Conservation (phyloP, 2,113 vertebrate genomes). For the Coryphaenoides rupestris region DNA sequence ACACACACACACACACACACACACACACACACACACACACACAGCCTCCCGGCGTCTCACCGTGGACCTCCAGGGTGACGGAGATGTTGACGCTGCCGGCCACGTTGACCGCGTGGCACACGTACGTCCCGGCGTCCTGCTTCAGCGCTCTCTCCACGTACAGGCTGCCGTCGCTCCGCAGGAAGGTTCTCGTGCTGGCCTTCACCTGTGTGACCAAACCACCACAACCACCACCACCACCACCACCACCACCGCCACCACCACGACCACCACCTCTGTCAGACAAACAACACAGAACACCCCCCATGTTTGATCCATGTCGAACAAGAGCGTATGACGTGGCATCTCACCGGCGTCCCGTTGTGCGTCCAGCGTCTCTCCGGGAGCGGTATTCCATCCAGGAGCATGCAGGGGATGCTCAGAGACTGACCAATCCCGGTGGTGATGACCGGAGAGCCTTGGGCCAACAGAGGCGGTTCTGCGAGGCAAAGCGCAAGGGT, state of each 20-base stretch:
- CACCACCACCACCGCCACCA: too few species aligned
- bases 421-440: slow-evolving; percentile 74
- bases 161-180: slow-evolving; percentile 82
- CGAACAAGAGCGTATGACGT: background rate
- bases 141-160: slow-evolving; percentile 63
- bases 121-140: slow-evolving; percentile 78
- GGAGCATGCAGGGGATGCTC: slow-evolving; percentile 80
- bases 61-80: slow-evolving; percentile 72
- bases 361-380: slow-evolving; percentile 82
- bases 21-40: too few species aligned
- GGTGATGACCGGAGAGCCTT: slow-evolving; percentile 63
- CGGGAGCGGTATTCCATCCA: slow-evolving; percentile 81
- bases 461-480: slow-evolving; percentile 81
- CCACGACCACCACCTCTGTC: background rate
- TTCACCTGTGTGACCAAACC: slow-evolving; percentile 68
- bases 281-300: background rate
- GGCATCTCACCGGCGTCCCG: slow-evolving; percentile 69
- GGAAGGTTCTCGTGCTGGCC: slow-evolving; percentile 52
- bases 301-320: background rate
- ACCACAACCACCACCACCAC: too few species aligned
- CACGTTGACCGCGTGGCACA: slow-evolving; percentile 80
- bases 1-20: too few species aligned
- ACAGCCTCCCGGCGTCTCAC: slow-evolving; percentile 62
- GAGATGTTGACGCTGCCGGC: slow-evolving; percentile 77
- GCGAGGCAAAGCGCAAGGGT: slow-evolving; percentile 17